phyloP scores from a whole-genome alignment of 2,113 vertebrate genomes.

The Microtus ochrogaster region DNA sequence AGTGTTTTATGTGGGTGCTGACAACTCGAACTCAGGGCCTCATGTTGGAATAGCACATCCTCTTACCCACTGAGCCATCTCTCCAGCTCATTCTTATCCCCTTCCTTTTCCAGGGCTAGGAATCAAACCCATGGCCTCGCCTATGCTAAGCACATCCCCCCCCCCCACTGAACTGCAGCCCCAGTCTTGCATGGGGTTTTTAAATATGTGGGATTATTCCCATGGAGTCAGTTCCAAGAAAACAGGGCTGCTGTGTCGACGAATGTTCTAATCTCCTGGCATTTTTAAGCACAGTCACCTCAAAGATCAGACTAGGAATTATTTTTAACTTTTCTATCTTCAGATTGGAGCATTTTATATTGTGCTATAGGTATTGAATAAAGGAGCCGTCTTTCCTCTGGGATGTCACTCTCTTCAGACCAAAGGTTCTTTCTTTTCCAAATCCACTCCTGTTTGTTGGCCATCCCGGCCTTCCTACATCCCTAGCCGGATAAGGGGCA shows the following conservation, averaged over 20 bases:
- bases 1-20: no score
- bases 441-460: neutral
- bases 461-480: neutral
- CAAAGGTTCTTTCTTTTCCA: neutral
- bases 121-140: neutral
- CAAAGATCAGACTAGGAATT: neutral
- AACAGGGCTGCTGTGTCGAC: neutral
- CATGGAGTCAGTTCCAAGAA: neutral
- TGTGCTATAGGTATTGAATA: no score
- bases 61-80: neutral
- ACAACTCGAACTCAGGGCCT: neutral
- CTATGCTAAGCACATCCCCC: no score
- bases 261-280: neutral
- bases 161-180: neutral
- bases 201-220: neutral
- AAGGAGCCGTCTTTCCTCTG: neutral
- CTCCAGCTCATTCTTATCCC: neutral
- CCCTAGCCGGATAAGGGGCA: no score
- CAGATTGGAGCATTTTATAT: neutral
- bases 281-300: neutral
- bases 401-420: neutral
- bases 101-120: neutral
- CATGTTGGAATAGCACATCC: neutral
- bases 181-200: neutral
- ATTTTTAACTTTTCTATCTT: neutral